Base-by-base conservation (phyloP, 2,113 vertebrate species). In the Poicephalus gulielmi region DNA sequence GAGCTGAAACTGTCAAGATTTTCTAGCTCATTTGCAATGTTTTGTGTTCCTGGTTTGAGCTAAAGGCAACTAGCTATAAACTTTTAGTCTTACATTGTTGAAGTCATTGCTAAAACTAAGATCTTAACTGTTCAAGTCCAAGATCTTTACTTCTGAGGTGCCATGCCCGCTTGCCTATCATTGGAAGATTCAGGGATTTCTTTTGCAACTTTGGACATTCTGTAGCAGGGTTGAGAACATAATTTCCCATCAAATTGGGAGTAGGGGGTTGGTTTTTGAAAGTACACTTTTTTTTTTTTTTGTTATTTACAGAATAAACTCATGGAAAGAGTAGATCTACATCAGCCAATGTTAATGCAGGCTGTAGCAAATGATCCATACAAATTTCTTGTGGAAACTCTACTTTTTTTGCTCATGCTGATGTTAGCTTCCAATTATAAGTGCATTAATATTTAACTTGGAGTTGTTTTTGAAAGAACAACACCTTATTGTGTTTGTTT, bases 371-470 rank as follows among this genome's bases (percentile, higher is more conserved):
- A 88, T 35, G 60, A 88, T 71, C 87, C 30, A 0, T 66, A 70
- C 27, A 67, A 44, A 71, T 94, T 96, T 88, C 46, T 68, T 63
- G 46, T 75, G 66, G 77, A 85, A 93, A 74, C n/a, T 50, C 20
- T 59, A 33, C 7, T n/a, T 86, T 93, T 92, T 93, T 92, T 83
- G 22, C 46, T 39, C 9, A 23, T 90, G 77, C 25, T 88, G 64
- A 69, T 80, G 85, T 64, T 93, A 77, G 43, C 75, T 88, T 83
- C 66, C 80, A 74, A n/a, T 73, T 83, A 91, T 59, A 89, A 80
- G 43, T 64, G 23, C 7, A 47, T 97, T 93, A 94, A 90, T 95
- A 67, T 94, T 97, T 95, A 97, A 96, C 96, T 88, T 78, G 70
- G 35, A 90, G 28, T 64, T 93, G n/a, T 68, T 95, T 93, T 85